Evolutionary conservation across 2,113 vertebrate species (phyloP), one percentile per base, ranked within the genome.

Genomic region (Rhinichthys klamathensis): DNA sequence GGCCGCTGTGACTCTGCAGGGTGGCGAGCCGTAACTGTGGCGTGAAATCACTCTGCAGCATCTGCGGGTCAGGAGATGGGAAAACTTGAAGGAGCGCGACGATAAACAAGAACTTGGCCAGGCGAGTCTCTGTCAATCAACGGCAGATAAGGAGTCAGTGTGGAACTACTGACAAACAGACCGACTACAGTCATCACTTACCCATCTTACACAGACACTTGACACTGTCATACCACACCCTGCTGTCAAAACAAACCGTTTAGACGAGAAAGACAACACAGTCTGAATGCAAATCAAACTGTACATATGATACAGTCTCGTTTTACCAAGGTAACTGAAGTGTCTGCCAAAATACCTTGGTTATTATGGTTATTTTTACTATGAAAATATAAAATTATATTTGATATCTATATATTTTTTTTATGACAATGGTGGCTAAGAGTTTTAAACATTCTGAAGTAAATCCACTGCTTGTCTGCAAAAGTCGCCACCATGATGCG

Each of bases 101-200:
- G 49, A 82, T 82, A 87, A 89, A 89, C 88, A 85, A 82, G 83
- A 79, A 85, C 83, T 83, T 89, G 65, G 86, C 85, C 85, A 60
- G 80, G 32, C 44, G 61, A 49, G 76, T 80, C 56, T 87, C 86
- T 63, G 76, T 84, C 76, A 87, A n/a, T 87, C 82, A 87, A 56
- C 70, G 27, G 82, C 44, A 78, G 82, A 84, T 46, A 84, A 70
- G 78, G 38, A 80, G 56, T 87, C 63, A 60, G 44, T 23, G 60
- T 70, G 74, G 18, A 35, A 41, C 85, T 46, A 69, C 60, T 65
- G 25, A 84, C 58, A 79, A 81, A 83, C 69, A 83, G 35, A 60
- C 23, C 25, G 23, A 63, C 44, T 9, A 41, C 73, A 78, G 44
- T 54, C 83, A 78, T 67, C 41, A 79, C 60, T 46, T 69, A 54